Evolutionary conservation across 2,888 invertebrate species (phyloP), one percentile per base, ranked within the genome.

Genomic region (Polia nebulosa): DNA sequence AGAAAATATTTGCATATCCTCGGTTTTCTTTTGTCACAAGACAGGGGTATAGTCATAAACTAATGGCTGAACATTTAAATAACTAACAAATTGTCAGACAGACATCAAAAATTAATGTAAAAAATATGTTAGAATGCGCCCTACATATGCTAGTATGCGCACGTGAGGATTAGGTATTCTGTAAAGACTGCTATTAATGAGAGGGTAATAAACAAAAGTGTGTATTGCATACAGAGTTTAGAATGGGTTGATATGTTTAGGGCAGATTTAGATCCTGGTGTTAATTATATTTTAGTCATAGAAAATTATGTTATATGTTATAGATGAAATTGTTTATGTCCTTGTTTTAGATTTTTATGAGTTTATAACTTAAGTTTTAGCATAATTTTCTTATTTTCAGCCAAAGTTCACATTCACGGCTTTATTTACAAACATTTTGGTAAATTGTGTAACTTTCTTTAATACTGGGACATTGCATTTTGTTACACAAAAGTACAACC

Each of bases 321-420:
- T 90, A 91, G 87, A 87, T 92, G 84, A 91, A 92, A 94, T 93
- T 93, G 93, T 95, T 94, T 94, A 93, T 91, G 88, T 88, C 83
- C 86, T 92, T 92, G 92, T 94, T 94, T 92, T 91, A 92, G 92
- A 90, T 90, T 92, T 74, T 89, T 91, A 90, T 87, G 87, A 91
- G 91, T 92, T 91, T 92, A 91, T 91, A 86, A 83, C 82, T 88
- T 89, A 85, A 86, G 88, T 84, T 76, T 64, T 88, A 85, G 85
- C 81, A 80, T 83, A 83, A 76, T 82, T 74, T 78, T 68, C 63
- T 25, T 62, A 86, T 39, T 74, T 81, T 85, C 89, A 90, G 90
- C 93, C 93, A 94, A 93, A 94, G 93, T 85, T 88, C 76, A 79
- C 80, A 79, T 78, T 81, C 78, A 80, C 70, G 56, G 73, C 66